Base-by-base conservation (phyloP, 2,888 invertebrate genomes). In the Piscicola geometra region DNA sequence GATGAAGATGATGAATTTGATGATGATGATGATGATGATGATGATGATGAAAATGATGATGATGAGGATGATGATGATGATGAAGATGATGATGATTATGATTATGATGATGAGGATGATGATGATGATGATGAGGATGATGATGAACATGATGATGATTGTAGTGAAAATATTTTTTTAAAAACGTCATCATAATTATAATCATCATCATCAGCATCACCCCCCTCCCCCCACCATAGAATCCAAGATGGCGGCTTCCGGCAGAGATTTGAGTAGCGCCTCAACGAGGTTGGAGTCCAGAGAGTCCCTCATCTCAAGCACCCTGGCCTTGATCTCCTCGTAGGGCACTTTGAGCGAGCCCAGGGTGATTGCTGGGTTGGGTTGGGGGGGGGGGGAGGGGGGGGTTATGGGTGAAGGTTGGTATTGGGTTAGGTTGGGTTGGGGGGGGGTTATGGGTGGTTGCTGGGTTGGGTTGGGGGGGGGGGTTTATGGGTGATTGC, bases 181-280 rank as follows among this genome's bases (percentile, higher is more conserved):
- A n/a, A n/a, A n/a, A n/a, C n/a, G n/a, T n/a, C n/a, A n/a, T n/a
- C n/a, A n/a, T n/a, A n/a, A n/a, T n/a, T n/a, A n/a, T 15, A 15
- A 9, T 15, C 50, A 47, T 15, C 50, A 21, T 15, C 64, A n/a
- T n/a, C n/a, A n/a, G n/a, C n/a, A n/a, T n/a, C n/a, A n/a, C n/a
- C n/a, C n/a, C n/a, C n/a, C n/a, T 9, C 64, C 9, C 12, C 15
- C n/a, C 12, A 28, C 64, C 64, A 64, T 64, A 25, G 25, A 64
- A 12, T 12, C 9, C 9, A 21, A 12, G 52, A 33, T 32, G 82
- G 97, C 95, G 92, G 82, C 82, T 33, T 83, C 91, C 0, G 99
- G 98, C 79, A 98, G 88, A 85, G 94, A 94, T 87, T 93, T 89
- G 83, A 97, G 91, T 15, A 99, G 88, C 81, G 95, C 91, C 84